A percentile compares a stretch with the other conserved stretches of the same genome.
Evolutionary conservation across 2,888 invertebrate genomes (phyloP).

Genomic region (Ochropleura leucogaster): DNA sequence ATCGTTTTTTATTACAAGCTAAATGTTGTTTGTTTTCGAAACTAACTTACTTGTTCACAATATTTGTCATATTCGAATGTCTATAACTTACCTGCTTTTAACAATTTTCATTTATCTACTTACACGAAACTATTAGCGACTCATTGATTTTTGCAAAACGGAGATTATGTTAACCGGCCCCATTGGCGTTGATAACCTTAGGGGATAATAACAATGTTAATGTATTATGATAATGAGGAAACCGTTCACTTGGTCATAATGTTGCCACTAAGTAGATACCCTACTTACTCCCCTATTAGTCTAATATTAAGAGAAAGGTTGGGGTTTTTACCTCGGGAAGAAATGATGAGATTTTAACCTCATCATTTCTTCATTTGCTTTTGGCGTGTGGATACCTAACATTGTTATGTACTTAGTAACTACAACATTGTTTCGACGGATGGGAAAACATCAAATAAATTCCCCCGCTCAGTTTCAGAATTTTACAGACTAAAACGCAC

Average conservation of each 20-base stretch:
- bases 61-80: neutral
- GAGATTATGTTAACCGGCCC: constrained; percentile 44
- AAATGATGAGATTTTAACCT: neutral
- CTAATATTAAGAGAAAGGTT: neutral
- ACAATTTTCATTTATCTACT: neutral
- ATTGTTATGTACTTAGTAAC: neutral
- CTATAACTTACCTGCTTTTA: too few species aligned
- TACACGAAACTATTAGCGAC: neutral
- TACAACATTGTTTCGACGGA: neutral
- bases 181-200: constrained; percentile 30
- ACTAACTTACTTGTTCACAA: neutral
- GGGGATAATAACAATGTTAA: constrained; percentile 41
- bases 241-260: constrained; percentile 40
- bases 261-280: neutral
- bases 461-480: too few species aligned
- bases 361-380: neutral
- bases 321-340: neutral
- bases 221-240: constrained; percentile 33
- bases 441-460: too few species aligned
- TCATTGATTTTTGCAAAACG: constrained; percentile 36
- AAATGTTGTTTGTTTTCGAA: neutral
- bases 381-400: neutral
- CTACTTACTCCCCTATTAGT: neutral
- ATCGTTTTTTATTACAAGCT: neutral
- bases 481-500: too few species aligned